Conservation (phyloP, 2,888 invertebrate species). For the Druceiella hillmani region DNA sequence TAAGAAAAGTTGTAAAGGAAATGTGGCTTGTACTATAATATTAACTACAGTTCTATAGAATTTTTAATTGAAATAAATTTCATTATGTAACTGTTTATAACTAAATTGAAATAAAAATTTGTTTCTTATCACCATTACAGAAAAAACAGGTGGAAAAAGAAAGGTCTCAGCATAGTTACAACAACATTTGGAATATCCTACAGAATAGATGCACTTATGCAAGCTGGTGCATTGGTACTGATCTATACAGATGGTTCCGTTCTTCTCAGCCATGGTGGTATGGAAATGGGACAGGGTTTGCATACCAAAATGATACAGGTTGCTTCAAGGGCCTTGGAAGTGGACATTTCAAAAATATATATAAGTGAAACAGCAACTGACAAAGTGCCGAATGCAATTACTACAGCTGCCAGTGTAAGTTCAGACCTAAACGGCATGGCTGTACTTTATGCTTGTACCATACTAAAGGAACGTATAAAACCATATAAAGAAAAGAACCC, state of each 20-base stretch:
- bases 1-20: no score
- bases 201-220: slow-evolving; percentile 69
- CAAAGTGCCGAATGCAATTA: slow-evolving; percentile 86
- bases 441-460: slow-evolving; percentile 75
- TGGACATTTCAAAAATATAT: slow-evolving; percentile 68
- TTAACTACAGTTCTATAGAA: no score
- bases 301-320: slow-evolving; percentile 96
- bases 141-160: slow-evolving; percentile 78
- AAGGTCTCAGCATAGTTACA: slow-evolving; percentile 76
- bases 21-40: no score
- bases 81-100: no score
- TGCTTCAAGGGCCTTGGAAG: slow-evolving; percentile 66
- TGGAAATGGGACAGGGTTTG: slow-evolving; percentile 96
- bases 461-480: slow-evolving; percentile 64
- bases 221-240: slow-evolving; percentile 81
- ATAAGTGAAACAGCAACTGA: slow-evolving; percentile 82
- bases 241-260: slow-evolving; percentile 89
- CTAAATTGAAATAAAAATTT: no score
- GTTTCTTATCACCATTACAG: no score
- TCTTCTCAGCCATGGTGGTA: slow-evolving; percentile 84
- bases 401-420: slow-evolving; percentile 84
- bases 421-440: slow-evolving; percentile 93
- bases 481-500: slow-evolving; percentile 73
- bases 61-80: no score
- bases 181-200: slow-evolving; percentile 84